Conservation (phyloP, 2,797 vertebrate species). For the Enteromius afrohamiltoni region DNA sequence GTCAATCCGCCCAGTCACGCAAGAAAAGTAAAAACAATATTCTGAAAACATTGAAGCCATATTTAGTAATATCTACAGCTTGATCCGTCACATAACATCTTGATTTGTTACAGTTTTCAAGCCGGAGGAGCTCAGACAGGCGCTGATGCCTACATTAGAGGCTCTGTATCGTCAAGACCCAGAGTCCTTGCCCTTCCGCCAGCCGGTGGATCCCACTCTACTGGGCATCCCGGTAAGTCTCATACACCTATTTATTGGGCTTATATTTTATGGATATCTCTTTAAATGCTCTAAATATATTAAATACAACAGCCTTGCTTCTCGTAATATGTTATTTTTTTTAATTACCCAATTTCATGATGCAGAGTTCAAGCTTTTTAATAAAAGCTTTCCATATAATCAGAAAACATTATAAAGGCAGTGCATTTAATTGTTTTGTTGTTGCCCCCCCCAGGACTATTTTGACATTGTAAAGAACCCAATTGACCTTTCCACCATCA, state of each 20-base stretch:
- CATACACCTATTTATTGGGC: background rate
- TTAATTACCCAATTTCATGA: background rate
- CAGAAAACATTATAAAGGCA: background rate
- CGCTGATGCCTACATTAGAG: constrained; percentile 96
- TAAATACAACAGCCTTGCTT: background rate
- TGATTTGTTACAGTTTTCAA: constrained; percentile 86
- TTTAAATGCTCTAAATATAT: background rate
- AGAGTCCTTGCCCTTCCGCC: constrained; percentile 93
- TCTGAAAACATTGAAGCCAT: background rate
- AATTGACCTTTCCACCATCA: constrained; percentile 97
- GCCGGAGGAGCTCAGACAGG: constrained; percentile 94
- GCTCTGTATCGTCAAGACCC: constrained; percentile 96
- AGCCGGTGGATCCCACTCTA: constrained; percentile 93
- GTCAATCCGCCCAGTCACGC: constrained; percentile 88
- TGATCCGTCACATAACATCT: background rate
- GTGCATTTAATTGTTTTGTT: background rate
- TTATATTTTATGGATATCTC: background rate
- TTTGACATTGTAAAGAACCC: constrained; percentile 98
- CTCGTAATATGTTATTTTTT: background rate
- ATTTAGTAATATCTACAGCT: background rate
- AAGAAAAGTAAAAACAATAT: constrained; percentile 86
- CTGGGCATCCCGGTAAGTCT: constrained; percentile 91
- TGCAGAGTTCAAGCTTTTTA: background rate
- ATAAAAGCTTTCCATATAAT: background rate
- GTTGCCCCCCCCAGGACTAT: constrained; percentile 82